phyloP scores from a whole-genome alignment of 2,888 invertebrate species.

The Stramonita haemastoma region DNA sequence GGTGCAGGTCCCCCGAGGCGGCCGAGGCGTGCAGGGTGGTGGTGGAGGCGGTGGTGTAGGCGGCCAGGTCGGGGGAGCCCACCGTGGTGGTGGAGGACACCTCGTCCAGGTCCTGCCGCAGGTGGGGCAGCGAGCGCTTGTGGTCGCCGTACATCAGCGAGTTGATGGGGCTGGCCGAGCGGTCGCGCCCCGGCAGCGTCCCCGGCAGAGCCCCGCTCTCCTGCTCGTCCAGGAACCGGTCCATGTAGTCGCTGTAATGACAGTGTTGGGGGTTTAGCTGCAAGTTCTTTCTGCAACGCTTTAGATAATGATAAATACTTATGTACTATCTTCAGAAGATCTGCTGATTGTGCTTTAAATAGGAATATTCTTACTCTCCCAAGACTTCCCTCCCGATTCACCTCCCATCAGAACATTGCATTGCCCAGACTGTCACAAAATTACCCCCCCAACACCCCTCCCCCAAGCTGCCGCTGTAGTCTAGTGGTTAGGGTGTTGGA shows the following conservation, averaged over 20 bases:
- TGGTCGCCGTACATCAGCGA: conserved; percentile 79
- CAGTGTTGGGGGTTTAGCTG: conserved; percentile 6
- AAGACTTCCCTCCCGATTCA: too few relatives aligned
- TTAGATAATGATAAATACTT: too few relatives aligned
- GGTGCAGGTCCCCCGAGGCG: conserved; percentile 52
- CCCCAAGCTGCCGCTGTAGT: too few relatives aligned
- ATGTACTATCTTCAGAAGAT: too few relatives aligned
- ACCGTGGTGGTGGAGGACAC: conserved; percentile 44
- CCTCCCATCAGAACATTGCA: too few relatives aligned
- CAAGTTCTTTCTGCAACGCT: too few relatives aligned
- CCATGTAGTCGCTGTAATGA: conserved; percentile 88
- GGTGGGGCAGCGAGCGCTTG: conserved; percentile 75
- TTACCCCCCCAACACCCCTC: too few relatives aligned
- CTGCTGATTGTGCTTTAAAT: too few relatives aligned
- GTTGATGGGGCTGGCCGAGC: conserved; percentile 85
- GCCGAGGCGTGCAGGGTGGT: conserved; percentile 45
- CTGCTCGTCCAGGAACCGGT: conserved; percentile 90
- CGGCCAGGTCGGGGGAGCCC: conserved; percentile 9
- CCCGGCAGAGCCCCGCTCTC: conserved; percentile 58
- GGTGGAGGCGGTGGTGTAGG: conserved; percentile 34
- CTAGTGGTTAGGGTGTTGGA: too few relatives aligned
- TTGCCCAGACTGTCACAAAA: too few relatives aligned
- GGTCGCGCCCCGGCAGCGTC: conserved; percentile 67
- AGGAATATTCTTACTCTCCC: too few relatives aligned
- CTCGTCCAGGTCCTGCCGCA: conserved; percentile 58